Percentiles rank a stretch among this genome's conserved stretches.
Conservation (phyloP, 2,797 vertebrate species). For the Gallirallus australis region DNA sequence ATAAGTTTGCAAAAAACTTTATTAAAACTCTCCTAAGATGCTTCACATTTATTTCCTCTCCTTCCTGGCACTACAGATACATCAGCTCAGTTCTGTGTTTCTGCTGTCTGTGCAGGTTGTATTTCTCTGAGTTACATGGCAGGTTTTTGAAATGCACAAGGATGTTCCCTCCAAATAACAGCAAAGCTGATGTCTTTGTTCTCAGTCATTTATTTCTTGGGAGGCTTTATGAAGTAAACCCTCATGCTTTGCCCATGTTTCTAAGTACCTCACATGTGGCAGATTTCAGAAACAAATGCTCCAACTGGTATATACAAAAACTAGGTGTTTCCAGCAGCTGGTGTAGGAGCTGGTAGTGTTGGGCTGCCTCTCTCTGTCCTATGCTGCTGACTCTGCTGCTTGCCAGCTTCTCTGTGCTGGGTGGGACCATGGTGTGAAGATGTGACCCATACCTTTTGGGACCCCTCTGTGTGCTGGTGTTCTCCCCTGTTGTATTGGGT, state of each 20-base stretch:
- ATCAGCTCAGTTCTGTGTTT: background rate
- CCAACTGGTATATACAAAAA: fast-evolving
- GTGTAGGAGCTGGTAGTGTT: background rate
- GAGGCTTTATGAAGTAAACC: background rate
- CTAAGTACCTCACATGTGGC: background rate
- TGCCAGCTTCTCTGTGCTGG: background rate
- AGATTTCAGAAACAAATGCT: background rate
- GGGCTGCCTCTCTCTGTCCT: background rate
- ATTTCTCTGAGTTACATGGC: background rate
- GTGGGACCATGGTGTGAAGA: background rate
- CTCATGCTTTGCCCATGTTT: background rate
- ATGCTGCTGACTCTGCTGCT: background rate
- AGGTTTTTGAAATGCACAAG: background rate
- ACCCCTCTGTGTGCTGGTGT: background rate
- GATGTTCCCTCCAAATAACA: background rate
- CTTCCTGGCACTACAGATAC: background rate
- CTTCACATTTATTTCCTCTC: background rate
- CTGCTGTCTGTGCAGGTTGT: background rate
- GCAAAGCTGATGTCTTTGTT: background rate
- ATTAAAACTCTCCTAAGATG: background rate
- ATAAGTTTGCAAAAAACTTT: background rate
- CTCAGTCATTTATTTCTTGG: background rate
- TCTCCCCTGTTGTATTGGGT: background rate
- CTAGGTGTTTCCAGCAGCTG: background rate
- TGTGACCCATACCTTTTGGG: background rate